Percentiles rank a stretch among this genome's conserved stretches.
These are phyloP conservation scores for Psylliodes chrysocephalus DNA, from an alignment of 2,888 invertebrate genomes.

Conservation along the genomic window DNA sequence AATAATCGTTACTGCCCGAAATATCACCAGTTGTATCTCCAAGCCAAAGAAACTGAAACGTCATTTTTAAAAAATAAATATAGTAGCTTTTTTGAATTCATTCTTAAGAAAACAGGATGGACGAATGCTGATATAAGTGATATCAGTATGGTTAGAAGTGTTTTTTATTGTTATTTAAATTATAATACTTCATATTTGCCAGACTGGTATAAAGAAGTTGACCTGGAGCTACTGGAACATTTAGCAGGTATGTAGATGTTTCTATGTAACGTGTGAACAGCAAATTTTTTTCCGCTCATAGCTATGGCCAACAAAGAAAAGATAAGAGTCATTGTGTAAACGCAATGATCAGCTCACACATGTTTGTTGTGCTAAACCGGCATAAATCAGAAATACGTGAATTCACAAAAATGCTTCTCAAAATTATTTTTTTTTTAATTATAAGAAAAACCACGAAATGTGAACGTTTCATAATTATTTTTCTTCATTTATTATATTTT, in stretches of 20 bases:
- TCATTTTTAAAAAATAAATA: conserved; percentile 59
- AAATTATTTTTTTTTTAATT: no score
- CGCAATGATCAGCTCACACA: no score
- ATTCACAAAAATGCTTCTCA: no score
- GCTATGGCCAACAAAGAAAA: no score
- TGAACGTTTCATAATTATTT: no score
- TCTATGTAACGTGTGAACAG: no score
- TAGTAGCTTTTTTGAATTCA: conserved; percentile 63
- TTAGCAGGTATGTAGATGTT: conserved; percentile 2
- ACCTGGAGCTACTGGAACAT: neutral
- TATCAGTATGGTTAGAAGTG: conserved; percentile 69
- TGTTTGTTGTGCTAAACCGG: no score
- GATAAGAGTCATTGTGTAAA: no score
- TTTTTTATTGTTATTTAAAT: conserved; percentile 20
- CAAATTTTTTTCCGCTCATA: no score
- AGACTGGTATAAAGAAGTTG: neutral
- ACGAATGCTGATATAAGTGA: conserved; percentile 67
- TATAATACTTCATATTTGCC: conserved; percentile 28
- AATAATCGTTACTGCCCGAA: conserved; percentile 72
- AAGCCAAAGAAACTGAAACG: conserved; percentile 56
- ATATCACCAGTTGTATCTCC: conserved; percentile 69
- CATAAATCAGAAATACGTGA: no score
- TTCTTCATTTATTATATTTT: no score
- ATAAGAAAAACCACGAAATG: no score
- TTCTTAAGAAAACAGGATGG: conserved; percentile 26